Percentiles rank a stretch among this genome's conserved stretches.
These are phyloP conservation scores for Nomada flava DNA, from an alignment of 2,888 invertebrate genomes.

Conservation along the genomic window DNA sequence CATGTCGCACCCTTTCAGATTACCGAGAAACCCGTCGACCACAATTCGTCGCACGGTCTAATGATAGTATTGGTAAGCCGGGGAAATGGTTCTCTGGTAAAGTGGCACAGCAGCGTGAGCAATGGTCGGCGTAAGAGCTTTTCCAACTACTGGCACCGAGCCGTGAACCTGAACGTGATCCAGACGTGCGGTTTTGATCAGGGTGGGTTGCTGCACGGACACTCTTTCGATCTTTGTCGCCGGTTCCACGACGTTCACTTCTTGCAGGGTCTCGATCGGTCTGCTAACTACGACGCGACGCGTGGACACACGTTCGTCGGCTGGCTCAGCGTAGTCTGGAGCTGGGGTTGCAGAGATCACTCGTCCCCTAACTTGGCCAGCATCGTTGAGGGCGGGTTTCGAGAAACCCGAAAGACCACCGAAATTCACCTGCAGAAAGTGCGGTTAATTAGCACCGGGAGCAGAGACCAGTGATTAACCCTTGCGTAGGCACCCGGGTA, in stretches of 20 bases:
- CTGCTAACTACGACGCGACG: constrained; percentile 87
- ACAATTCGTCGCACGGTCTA: constrained; percentile 20
- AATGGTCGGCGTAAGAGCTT: constrained; percentile 77
- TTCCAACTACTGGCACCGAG: constrained; percentile 83
- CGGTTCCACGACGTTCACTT: constrained; percentile 87
- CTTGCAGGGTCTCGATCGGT: constrained; percentile 87
- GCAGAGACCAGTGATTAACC: background rate
- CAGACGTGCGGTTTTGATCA: constrained; percentile 84
- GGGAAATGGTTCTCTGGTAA: constrained; percentile 78
- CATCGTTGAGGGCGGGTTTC: constrained; percentile 83
- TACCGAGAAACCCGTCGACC: background rate
- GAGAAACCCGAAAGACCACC: constrained; percentile 77
- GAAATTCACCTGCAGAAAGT: constrained; percentile 77
- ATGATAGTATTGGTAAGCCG: constrained; percentile 73
- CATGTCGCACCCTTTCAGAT: background rate
- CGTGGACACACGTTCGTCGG: constrained; percentile 86
- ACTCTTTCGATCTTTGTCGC: constrained; percentile 86
- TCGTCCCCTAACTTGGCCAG: constrained; percentile 85
- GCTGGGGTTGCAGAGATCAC: constrained; percentile 87
- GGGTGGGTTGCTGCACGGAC: constrained; percentile 86
- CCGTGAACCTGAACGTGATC: constrained; percentile 84
- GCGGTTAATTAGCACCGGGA: background rate
- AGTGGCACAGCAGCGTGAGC: constrained; percentile 79
- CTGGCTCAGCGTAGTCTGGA: constrained; percentile 84
- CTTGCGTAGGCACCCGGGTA: no score